These are phyloP conservation scores for western clawed frog (Xenopus tropicalis) DNA, from an alignment of 2,113 vertebrate species.

Conservation along the genomic window DNA sequence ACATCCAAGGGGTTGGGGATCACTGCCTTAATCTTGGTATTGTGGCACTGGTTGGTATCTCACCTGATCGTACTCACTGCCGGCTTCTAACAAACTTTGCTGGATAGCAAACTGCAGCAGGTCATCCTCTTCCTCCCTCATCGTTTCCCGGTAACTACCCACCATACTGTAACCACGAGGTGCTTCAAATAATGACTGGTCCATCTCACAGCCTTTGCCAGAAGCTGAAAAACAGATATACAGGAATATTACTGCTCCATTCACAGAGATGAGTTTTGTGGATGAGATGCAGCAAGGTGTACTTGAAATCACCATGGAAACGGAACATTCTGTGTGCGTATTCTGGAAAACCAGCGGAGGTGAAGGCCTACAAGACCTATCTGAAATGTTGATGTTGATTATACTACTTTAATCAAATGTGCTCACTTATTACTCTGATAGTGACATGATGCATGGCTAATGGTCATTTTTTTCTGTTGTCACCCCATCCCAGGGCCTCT, in stretches of 20 bases:
- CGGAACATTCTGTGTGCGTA: not conserved
- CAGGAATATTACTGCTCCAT: too few relatives aligned
- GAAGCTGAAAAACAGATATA: constrained; percentile 65
- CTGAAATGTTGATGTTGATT: constrained; percentile 34
- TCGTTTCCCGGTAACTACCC: constrained; percentile 76
- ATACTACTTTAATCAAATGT: constrained; percentile 4
- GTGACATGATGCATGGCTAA: constrained; percentile 33
- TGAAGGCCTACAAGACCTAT: constrained; percentile 33
- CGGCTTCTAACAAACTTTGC: constrained; percentile 93
- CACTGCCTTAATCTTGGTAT: too few relatives aligned
- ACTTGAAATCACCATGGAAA: not conserved
- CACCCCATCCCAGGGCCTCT: constrained; percentile 26
- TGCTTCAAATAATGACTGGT: constrained; percentile 84
- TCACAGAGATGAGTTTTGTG: too few relatives aligned
- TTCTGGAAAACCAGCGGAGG: constrained; percentile 34
- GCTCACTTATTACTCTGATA: constrained; percentile 7
- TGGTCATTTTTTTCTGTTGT: constrained; percentile 15
- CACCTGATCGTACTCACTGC: constrained; percentile 94
- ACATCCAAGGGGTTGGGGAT: too few relatives aligned
- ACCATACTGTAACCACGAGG: constrained; percentile 88
- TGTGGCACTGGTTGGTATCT: too few relatives aligned
- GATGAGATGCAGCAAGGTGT: not conserved
- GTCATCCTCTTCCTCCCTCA: constrained; percentile 87
- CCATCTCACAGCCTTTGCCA: constrained; percentile 84
- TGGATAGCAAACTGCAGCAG: constrained; percentile 95